phyloP scores from a whole-genome alignment of 1,140 invertebrate species.

The Andrena cerasifolii region DNA sequence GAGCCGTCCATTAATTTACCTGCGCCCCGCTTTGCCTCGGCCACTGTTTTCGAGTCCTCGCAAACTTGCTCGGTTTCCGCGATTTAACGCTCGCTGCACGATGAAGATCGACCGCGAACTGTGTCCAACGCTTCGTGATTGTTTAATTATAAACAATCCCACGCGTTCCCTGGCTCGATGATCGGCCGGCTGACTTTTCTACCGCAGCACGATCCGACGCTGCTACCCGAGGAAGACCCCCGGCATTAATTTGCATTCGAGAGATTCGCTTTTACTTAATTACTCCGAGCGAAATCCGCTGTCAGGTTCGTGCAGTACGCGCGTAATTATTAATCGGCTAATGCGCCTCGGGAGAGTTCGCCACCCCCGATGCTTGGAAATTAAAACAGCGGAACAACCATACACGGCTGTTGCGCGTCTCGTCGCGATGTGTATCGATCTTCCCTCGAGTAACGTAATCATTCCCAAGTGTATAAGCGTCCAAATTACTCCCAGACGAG shows the following conservation, averaged over 20 bases:
- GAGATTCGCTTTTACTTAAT: slow-evolving; percentile 11
- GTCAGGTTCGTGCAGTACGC: too few species aligned
- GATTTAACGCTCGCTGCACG: background rate
- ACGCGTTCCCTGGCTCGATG: too few species aligned
- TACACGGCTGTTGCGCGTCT: background rate
- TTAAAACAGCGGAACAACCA: slow-evolving; percentile 11
- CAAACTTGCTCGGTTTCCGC: background rate
- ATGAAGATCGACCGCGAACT: background rate
- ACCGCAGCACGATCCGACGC: too few species aligned
- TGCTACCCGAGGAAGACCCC: too few species aligned
- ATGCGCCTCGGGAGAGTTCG: background rate
- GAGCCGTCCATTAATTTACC: slow-evolving; percentile 76
- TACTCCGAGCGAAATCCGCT: background rate
- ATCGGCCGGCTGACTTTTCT: too few species aligned
- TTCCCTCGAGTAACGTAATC: background rate
- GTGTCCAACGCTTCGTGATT: background rate
- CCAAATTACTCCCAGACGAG: background rate
- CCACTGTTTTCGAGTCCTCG: slow-evolving; percentile 71
- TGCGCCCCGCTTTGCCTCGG: slow-evolving; percentile 70
- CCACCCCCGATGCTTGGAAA: background rate
- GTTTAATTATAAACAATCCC: background rate
- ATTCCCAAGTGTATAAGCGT: background rate
- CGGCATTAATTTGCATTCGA: background rate
- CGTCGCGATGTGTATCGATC: background rate
- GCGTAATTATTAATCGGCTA: slow-evolving; percentile 6